Percentiles rank a stretch among this genome's conserved stretches.
These are phyloP conservation scores for Dipus sagitta DNA, from an alignment of 2,797 vertebrate genomes.

Conservation along the genomic window DNA sequence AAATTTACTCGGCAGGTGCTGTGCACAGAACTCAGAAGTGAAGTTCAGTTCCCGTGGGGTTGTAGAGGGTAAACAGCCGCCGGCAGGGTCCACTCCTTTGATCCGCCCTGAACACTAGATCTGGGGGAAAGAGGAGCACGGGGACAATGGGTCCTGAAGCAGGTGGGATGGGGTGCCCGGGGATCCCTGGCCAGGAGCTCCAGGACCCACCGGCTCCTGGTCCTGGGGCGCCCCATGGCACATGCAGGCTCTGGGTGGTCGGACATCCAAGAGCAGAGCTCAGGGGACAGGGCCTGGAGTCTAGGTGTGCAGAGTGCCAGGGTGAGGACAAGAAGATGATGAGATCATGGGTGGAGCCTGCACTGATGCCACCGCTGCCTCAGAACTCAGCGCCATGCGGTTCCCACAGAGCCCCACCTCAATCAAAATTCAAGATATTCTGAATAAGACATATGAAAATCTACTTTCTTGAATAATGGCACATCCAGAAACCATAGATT, in stretches of 20 bases:
- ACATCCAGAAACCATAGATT: too few relatives aligned
- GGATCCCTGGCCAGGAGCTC: constrained; percentile 69
- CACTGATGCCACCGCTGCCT: constrained; percentile 56
- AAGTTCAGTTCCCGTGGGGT: constrained; percentile 86
- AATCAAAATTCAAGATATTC: too few relatives aligned
- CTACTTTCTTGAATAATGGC: too few relatives aligned
- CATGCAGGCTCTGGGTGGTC: constrained; percentile 78
- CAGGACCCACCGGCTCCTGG: constrained; percentile 76
- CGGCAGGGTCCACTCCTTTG: constrained; percentile 84
- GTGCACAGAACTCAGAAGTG: constrained; percentile 83
- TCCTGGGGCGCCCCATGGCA: constrained; percentile 78
- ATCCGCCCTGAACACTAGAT: constrained; percentile 85
- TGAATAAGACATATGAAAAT: too few relatives aligned
- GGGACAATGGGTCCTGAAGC: constrained; percentile 76
- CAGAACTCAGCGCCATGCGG: constrained; percentile 86
- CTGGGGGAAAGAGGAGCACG: constrained; percentile 85
- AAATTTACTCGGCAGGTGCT: background rate
- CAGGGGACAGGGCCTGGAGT: constrained; percentile 59
- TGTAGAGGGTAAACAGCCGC: constrained; percentile 89
- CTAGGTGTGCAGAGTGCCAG: background rate
- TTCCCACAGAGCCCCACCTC: constrained; percentile 79
- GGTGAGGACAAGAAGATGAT: background rate
- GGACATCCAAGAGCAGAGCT: constrained; percentile 77
- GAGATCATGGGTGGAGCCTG: background rate
- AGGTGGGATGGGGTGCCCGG: constrained; percentile 52